These are phyloP conservation scores for Microcebus tavaratra DNA, from an alignment of 2,113 vertebrate genomes.

Conservation along the genomic window DNA sequence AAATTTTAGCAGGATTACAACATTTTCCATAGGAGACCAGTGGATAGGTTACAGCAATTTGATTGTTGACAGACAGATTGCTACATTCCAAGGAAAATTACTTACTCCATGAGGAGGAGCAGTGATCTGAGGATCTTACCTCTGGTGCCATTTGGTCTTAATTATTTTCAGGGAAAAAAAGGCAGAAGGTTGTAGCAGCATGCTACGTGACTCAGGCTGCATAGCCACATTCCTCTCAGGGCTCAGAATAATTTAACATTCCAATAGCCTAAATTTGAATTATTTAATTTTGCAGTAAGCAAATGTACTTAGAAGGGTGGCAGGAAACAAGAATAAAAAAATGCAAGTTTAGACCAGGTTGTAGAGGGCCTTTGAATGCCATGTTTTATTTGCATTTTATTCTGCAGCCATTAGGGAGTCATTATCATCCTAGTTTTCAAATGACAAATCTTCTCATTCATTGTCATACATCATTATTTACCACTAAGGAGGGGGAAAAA, in stretches of 20 bases:
- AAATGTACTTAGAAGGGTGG: not conserved
- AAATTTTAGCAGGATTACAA: not conserved
- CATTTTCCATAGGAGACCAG: not conserved
- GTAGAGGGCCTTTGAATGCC: not conserved
- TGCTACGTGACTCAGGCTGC: not conserved
- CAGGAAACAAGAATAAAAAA: not conserved
- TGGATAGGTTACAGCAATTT: not conserved
- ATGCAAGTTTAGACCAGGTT: not conserved
- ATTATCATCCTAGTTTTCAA: constrained; percentile 6
- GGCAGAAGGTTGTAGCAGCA: not conserved
- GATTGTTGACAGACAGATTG: not conserved
- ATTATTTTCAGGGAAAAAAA: not conserved
- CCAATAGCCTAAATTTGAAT: not conserved
- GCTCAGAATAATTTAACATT: not conserved
- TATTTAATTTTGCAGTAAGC: not conserved
- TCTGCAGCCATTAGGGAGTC: not conserved
- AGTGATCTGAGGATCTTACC: not conserved
- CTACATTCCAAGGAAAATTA: not conserved
- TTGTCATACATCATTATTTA: not conserved
- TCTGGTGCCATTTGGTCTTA: not conserved
- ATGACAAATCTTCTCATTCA: not conserved
- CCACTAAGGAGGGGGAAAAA: not conserved
- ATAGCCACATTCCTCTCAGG: not conserved
- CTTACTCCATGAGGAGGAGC: not conserved
- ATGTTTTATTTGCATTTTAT: not conserved